Percentiles rank a stretch among this genome's conserved stretches.
Conservation (phyloP, 2,888 invertebrate species). For the Ferdinandea cuprea region DNA sequence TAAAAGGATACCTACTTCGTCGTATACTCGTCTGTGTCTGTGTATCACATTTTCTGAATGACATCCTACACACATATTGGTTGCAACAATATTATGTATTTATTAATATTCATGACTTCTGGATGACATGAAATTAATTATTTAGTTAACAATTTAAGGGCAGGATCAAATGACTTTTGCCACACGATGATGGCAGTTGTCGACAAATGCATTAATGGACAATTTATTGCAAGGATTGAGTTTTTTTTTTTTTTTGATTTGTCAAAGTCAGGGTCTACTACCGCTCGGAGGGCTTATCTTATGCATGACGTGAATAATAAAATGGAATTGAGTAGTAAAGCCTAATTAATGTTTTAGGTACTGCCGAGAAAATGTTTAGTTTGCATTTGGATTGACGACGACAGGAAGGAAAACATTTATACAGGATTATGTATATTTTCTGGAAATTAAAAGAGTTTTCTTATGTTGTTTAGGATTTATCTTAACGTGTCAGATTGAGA, state of each 20-base stretch:
- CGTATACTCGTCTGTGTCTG: no score
- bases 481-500: no score
- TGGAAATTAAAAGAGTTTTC: no score
- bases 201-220: conserved; percentile 11
- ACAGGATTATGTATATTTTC: no score
- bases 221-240: conserved; percentile 19
- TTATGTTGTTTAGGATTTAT: no score
- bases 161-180: conserved; percentile 49
- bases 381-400: not conserved
- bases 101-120: conserved; percentile 61
- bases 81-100: conserved; percentile 24
- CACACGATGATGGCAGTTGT: conserved; percentile 1
- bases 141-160: conserved; percentile 62
- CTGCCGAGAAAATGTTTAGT: not conserved
- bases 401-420: conserved; percentile 39
- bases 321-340: conserved; percentile 20
- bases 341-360: not conserved
- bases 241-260: conserved; percentile 12
- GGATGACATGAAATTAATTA: conserved; percentile 57
- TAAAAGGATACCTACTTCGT: conserved; percentile 29
- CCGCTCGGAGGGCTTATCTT: not conserved
- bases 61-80: conserved; percentile 9
- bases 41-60: not conserved
- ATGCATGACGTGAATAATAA: conserved; percentile 44
- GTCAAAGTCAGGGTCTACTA: not conserved